Evolutionary conservation across 2,113 vertebrate genomes (phyloP), one percentile per base, ranked within the genome.

Genomic region (Rhodinocichla rosea): DNA sequence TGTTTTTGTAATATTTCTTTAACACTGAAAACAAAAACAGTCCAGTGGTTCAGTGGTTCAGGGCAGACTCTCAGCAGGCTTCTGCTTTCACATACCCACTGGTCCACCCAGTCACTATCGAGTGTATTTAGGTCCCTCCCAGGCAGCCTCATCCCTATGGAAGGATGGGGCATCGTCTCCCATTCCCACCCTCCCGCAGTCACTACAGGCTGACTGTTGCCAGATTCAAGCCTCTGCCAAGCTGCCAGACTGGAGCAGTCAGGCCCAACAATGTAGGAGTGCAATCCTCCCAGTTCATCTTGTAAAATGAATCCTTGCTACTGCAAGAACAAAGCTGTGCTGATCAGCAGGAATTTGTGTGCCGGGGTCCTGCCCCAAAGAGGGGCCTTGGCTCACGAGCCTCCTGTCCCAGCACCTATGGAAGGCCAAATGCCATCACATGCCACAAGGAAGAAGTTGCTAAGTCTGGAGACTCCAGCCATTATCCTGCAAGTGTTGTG

Each of bases 141-240:
- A 55, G 12, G n/a, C 32, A 71, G 73, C 50, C 22, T 89, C 47
- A 47, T 21, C n/a, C 11, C 42, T 49, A 3, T 0, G 1, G 44
- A 28, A 62, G 27, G 39, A 30, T 0, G 1, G 22, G 42, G 27
- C 33, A 70, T 33, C 2, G 0, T 19, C 42, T 79, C 82, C 32
- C 59, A 35, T 79, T 81, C n/a, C 39, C 1, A 3, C 39, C 14
- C 23, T 80, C 26, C 56, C 0, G 0, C 26, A 60, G 49, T 14
- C 3, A 2, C 56, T 32, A 10, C 50, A 45, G 39, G n/a, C 23
- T 8, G 18, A 33, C 59, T 40, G 0, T 22, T 57, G 39, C 56
- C 2, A 2, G 35, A 69, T 57, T 33, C 2, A 12, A 21, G 35
- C 57, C 22, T 15, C 7, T 10, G 6, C 12, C 40, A 45, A 26